Evolutionary conservation across 2,113 vertebrate genomes (phyloP), one percentile per base, ranked within the genome.

Genomic region (Cranoglanis bouderius): DNA sequence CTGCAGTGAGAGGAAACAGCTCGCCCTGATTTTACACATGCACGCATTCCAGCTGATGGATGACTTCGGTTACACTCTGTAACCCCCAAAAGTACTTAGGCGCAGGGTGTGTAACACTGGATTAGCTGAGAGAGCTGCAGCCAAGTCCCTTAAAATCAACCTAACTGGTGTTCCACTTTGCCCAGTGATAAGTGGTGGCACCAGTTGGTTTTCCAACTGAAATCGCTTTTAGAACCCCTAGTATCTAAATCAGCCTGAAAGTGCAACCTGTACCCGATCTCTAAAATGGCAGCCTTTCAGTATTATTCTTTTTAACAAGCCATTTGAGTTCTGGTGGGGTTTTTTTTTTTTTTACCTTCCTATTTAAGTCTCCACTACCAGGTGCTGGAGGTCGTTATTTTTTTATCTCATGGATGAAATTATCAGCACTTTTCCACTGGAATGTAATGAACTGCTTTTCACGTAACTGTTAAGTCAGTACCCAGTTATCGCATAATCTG

Each of bases 31-130:
- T 89, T 90, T 61, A 82, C 67, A 78, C 53, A 67, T 89, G 78
- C 65, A 63, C 87, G 55, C 46, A 26, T n/a, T 90, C 21, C 38
- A 16, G 72, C 51, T 88, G 59, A 82, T 87, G 86, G 84, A 82
- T 75, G 35, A 72, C 61, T 88, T 57, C 72, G n/a, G 19, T 24
- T 32, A 40, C 19, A 12, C 43, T 35, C 74, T n/a, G 43, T 82
- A 78, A 6, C 26, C 32, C 3, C 63, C 53, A 19, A 32, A 75
- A 29, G 40, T 75, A 72, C 51, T 59, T 46, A 84, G 88, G 92
- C 92, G 87, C 87, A 86, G 80, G 75, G 85, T 91, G 85, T 91
- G 82, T 93, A 81, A 92, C 92, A 93, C 43, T 89, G 88, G 84
- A 51, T 85, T 32, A 74, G 77, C 75, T 65, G 32, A 21, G 24